phyloP scores from a whole-genome alignment of 2,797 vertebrate genomes.

The Periparus ater region DNA sequence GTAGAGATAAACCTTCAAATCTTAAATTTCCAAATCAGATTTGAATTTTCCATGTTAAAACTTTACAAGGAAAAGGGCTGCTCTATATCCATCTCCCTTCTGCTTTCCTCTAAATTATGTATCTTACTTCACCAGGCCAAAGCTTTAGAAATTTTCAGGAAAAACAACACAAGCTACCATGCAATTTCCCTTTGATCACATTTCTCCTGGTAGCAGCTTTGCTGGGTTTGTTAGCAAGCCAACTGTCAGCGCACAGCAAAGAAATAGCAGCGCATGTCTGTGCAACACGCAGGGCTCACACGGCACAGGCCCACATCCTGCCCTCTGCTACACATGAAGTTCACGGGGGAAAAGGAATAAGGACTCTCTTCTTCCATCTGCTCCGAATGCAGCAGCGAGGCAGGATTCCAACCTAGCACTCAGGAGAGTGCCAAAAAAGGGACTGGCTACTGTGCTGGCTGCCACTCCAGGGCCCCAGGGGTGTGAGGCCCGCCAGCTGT shows the following conservation, averaged over 20 bases:
- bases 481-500: constrained; percentile 61
- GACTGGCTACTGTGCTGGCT: constrained; percentile 71
- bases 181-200: not conserved
- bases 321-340: not conserved
- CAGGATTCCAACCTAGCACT: constrained; percentile 64
- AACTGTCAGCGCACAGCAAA: not conserved
- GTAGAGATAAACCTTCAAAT: not conserved
- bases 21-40: not conserved
- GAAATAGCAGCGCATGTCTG: not conserved
- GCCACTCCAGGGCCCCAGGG: constrained; percentile 62
- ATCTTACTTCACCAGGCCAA: not conserved
- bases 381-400: constrained; percentile 48
- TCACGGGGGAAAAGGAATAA: constrained; percentile 42
- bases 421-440: constrained; percentile 67
- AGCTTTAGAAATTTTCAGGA: not conserved
- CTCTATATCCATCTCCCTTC: not conserved
- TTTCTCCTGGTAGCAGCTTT: not conserved
- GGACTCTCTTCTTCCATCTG: constrained; percentile 64
- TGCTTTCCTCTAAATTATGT: not conserved
- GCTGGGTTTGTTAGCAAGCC: not conserved
- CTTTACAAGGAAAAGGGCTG: not conserved
- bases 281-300: not conserved
- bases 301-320: not conserved
- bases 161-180: not conserved
- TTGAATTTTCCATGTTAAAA: not conserved